Percentiles rank a stretch among this genome's conserved stretches.
Conservation (phyloP, 2,888 invertebrate species). For the Merodon equestris region DNA sequence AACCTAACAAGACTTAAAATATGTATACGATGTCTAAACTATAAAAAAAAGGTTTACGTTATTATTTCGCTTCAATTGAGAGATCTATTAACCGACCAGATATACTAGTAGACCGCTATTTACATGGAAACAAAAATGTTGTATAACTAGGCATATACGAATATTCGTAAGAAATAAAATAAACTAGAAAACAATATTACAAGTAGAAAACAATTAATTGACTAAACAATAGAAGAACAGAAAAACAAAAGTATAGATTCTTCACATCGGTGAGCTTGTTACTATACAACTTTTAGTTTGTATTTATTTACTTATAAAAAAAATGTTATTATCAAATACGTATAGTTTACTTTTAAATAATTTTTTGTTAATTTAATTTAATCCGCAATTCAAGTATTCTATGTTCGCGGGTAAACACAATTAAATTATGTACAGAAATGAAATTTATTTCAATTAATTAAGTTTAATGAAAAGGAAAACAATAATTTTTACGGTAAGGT, state of each 20-base stretch:
- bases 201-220: slow-evolving; percentile 35
- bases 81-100: slow-evolving; percentile 23
- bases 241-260: slow-evolving; percentile 19
- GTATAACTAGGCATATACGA: slow-evolving; percentile 39
- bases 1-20: slow-evolving; percentile 65
- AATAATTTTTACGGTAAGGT: slow-evolving; percentile 59
- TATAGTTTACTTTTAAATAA: slow-evolving; percentile 8
- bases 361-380: no score
- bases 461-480: slow-evolving; percentile 65
- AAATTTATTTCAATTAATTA: slow-evolving; percentile 55
- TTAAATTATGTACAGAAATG: slow-evolving; percentile 57
- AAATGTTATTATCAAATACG: neutral
- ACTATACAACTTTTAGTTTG: neutral
- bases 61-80: slow-evolving; percentile 53
- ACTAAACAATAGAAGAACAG: slow-evolving; percentile 14
- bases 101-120: slow-evolving; percentile 36
- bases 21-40: slow-evolving; percentile 63
- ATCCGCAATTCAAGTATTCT: slow-evolving; percentile 30
- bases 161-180: slow-evolving; percentile 15
- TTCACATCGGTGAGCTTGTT: neutral
- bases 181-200: slow-evolving; percentile 47
- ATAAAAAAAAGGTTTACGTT: slow-evolving; percentile 54
- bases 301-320: neutral
- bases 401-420: slow-evolving; percentile 19
- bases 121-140: slow-evolving; percentile 33